Evolutionary conservation across 2,888 invertebrate genomes (phyloP), one percentile per base, ranked within the genome.

Genomic region (Dryocosmus kuriphilus): DNA sequence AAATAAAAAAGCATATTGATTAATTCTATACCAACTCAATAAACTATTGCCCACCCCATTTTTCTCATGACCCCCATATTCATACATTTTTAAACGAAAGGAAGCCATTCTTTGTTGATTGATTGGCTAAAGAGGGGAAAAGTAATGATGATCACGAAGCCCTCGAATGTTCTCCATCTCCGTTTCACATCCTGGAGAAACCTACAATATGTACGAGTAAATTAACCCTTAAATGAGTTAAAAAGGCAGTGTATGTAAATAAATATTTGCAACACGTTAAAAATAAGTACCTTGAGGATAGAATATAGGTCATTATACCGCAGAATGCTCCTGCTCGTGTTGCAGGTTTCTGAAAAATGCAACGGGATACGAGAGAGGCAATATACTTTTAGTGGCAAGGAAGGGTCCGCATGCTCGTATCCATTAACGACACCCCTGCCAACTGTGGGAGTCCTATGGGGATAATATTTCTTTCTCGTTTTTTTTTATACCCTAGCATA

Each of bases 391-490:
- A 79, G 77, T 77, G 78, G n/a, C 51, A 51, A 77, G 81, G 78
- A 78, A 80, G 82, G 82, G 84, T 78, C 75, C 73, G 77, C 79
- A 82, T 79, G 67, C 81, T 77, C 81, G 80, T 82, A 80, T 81
- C 84, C 85, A 84, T 84, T 86, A 85, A 86, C 84, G 83, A 79
- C 84, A 83, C 83, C 84, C 86, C 74, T 67, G 78, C 77, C 80
- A 82, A 82, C 77, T 77, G 76, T 73, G 71, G 78, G 75, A 75
- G 80, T 79, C 84, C 83, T 80, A 74, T 80, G 80, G 81, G 85
- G 81, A 85, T 84, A 86, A 85, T 83, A 82, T 85, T 83, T 79
- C 76, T 77, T 76, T 80, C 78, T 77, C 71, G 76, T 77, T 67
- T 80, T 74, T 71, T 32, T 55, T 32, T 32, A 71, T 14, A 71